These are phyloP conservation scores for Aselliscus stoliczkanus DNA, from an alignment of 2,797 vertebrate species.

Conservation along the genomic window DNA sequence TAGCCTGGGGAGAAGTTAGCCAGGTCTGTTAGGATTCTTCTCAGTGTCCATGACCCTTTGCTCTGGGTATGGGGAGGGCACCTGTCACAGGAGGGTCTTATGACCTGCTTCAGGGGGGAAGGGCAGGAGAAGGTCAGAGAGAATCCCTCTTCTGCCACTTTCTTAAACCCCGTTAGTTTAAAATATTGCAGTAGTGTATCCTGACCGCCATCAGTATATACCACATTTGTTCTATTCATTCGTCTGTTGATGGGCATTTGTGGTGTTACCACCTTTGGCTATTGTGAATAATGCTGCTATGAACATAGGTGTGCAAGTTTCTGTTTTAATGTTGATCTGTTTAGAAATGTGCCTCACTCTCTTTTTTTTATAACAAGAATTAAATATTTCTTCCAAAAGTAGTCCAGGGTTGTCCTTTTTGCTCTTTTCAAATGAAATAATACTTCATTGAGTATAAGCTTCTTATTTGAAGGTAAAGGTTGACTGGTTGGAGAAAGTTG, in stretches of 20 bases:
- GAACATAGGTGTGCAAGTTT: neutral
- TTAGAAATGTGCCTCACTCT: neutral
- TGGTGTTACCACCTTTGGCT: neutral
- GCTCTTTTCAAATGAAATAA: neutral
- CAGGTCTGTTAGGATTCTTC: neutral
- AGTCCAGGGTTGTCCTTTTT: neutral
- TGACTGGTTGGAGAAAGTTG: neutral
- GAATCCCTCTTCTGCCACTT: neutral
- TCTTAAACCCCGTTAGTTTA: neutral
- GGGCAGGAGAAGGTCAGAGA: neutral
- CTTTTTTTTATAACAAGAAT: neutral
- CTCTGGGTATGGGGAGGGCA: neutral
- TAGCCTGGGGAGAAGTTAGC: neutral
- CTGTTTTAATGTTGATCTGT: neutral
- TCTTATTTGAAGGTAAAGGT: neutral
- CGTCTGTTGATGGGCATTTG: neutral
- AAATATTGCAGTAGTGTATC: neutral
- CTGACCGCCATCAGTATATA: accelerated
- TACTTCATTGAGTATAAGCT: neutral
- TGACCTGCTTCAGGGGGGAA: neutral
- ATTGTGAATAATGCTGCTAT: neutral
- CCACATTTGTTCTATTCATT: accelerated
- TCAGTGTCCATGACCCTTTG: neutral
- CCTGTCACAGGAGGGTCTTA: too few relatives aligned
- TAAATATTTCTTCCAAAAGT: neutral